Conservation (phyloP, 2,113 vertebrate species). For the Pachycephala philippinensis region DNA sequence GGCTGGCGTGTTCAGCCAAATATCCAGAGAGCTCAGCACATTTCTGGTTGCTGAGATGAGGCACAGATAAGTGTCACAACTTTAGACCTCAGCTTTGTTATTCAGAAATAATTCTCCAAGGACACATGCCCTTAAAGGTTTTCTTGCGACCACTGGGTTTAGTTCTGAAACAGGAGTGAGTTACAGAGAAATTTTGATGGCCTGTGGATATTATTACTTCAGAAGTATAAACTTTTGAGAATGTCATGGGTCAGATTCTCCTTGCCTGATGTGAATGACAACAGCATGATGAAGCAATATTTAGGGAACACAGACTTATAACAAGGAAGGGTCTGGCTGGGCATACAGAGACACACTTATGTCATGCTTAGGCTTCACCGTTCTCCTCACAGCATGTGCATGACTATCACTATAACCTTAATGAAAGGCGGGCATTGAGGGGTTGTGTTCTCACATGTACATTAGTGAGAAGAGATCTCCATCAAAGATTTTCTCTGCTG, state of each 20-base stretch:
- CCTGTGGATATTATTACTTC: neutral
- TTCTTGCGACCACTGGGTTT: neutral
- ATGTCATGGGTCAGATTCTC: neutral
- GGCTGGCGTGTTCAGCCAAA: conserved; percentile 44
- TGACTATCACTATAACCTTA: neutral
- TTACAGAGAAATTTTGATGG: neutral
- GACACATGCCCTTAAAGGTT: neutral
- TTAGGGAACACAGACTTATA: neutral
- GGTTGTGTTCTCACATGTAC: conserved; percentile 14
- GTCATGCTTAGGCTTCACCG: neutral
- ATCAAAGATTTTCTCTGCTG: conserved; percentile 36
- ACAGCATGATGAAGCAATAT: neutral
- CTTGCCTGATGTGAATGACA: neutral
- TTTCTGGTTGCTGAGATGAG: conserved; percentile 47
- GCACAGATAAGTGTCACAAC: conserved; percentile 6
- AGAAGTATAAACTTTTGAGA: neutral
- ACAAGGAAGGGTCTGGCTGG: neutral
- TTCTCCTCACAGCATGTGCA: neutral
- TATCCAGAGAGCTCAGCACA: neutral
- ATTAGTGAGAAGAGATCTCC: conserved; percentile 10
- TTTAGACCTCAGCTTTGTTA: conserved; percentile 7
- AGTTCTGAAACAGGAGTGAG: neutral
- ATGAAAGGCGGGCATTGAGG: neutral
- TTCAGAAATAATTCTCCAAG: neutral
- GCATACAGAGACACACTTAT: neutral